Evolutionary conservation across 2,113 vertebrate genomes (phyloP).

Genomic region (Alouatta palliata): DNA sequence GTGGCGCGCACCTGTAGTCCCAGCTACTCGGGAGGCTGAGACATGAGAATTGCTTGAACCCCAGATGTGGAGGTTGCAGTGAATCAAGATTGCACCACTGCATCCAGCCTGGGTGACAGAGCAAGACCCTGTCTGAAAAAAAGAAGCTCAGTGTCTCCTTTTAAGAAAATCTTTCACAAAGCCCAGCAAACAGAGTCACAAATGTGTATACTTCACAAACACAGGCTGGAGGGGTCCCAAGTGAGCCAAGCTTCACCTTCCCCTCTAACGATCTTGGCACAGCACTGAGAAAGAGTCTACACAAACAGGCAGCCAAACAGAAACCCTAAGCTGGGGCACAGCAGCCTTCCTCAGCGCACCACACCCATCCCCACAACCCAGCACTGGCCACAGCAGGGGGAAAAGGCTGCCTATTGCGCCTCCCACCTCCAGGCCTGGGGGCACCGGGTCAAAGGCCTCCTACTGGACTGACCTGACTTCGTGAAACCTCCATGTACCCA

Average conservation of each 20-base stretch:
- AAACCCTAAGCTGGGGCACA: not conserved
- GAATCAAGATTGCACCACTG: no score
- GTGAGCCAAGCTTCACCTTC: not conserved
- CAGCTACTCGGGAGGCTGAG: no score
- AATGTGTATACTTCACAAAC: not conserved
- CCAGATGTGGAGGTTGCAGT: no score
- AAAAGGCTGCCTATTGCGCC: not conserved
- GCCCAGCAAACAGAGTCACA: not conserved
- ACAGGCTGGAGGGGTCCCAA: not conserved
- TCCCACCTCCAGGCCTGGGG: not conserved
- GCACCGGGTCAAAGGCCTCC: not conserved
- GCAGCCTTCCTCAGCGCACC: not conserved
- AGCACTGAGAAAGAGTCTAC: not conserved
- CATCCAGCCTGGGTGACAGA: no score
- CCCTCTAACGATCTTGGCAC: not conserved
- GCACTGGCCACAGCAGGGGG: not conserved
- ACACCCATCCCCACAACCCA: fast-evolving
- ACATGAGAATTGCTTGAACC: no score
- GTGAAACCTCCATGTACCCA: not conserved
- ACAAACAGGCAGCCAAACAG: not conserved
- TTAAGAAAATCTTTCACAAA: not conserved
- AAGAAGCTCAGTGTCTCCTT: not conserved
- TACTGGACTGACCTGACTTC: not conserved
- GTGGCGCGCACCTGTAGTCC: fast-evolving
- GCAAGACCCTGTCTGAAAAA: not conserved